Evolutionary conservation across 2,797 vertebrate genomes (phyloP), one percentile per base, ranked within the genome.

Genomic region (Mus spretus): DNA sequence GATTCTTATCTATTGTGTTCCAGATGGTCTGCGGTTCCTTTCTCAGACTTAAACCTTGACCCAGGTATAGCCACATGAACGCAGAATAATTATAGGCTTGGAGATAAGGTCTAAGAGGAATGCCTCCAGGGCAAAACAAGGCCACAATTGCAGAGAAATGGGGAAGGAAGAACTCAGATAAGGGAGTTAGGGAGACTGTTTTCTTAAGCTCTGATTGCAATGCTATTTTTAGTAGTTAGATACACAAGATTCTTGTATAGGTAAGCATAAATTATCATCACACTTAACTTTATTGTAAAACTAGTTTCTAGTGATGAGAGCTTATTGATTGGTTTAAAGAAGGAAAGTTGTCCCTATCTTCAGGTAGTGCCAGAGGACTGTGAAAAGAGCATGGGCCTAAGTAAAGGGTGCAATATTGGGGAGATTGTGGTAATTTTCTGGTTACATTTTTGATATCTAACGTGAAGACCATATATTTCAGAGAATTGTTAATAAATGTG

Each of bases 211-310:
- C 61, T 85, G 47, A 81, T 85, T 84, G 80, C 22, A 91, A 37
- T 84, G 37, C 55, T 87, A 37, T 87, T 34, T 47, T 92, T 50
- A n/a, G 44, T 67, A 50, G 19, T 63, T 24, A 67, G 53, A 72
- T 86, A 95, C 40, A 72, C 75, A 22, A 96, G n/a, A 44, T 92
- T 96, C 34, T 82, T 96, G 6, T 82, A 59, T 87, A 89, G 89
- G 24, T 31, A 87, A 80, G 11, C 24, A 65, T 91, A 93, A 93
- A 91, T 70, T 92, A 63, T 15, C 67, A 24, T 89, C 31, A 89
- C 37, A 88, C 91, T 93, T 91, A 91, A 19, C 34, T 63, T 97
- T 4, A 53, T 63, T 96, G 5, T 77, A 72, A 95, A 79, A 87
- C 40, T 91, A 55, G 61, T 94, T 96, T 11, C 61, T 88, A 47